phyloP scores from a whole-genome alignment of 1,140 invertebrate genomes.

The Heliconius hermathena region DNA sequence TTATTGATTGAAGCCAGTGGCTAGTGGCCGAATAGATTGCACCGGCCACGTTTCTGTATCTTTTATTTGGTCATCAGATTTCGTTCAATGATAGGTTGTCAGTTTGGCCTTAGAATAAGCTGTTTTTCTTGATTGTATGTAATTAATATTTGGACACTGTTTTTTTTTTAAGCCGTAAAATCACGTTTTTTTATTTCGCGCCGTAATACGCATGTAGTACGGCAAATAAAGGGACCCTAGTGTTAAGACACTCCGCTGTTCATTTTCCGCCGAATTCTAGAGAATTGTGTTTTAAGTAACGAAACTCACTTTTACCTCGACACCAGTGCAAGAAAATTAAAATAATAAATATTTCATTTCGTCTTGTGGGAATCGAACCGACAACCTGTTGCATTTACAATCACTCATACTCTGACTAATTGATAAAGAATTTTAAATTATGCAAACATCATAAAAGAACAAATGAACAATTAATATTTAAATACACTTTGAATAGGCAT shows the following conservation, averaged over 20 bases:
- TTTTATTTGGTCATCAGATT: constrained; percentile 21
- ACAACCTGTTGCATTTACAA: no score
- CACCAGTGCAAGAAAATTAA: no score
- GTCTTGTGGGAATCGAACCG: not conserved
- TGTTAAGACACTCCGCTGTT: no score
- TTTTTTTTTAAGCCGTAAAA: not conserved
- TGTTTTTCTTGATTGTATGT: no score
- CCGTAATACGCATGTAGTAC: no score
- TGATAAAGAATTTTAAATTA: not conserved
- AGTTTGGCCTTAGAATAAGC: not conserved
- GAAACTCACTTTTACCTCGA: no score
- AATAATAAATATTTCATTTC: no score
- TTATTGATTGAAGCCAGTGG: constrained; percentile 43
- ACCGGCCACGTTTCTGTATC: not conserved
- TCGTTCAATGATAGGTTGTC: not conserved
- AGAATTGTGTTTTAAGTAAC: no score
- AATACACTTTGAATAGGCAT: constrained; percentile 1
- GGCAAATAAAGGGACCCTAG: no score
- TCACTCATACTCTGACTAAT: not conserved
- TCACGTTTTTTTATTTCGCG: not conserved
- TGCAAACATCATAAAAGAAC: not conserved
- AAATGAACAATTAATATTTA: constrained; percentile 6
- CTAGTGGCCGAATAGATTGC: constrained; percentile 9
- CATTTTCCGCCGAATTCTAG: no score
- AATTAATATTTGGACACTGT: not conserved